Percentiles rank a stretch among this genome's conserved stretches.
These are phyloP conservation scores for Aphodius sticticus DNA, from an alignment of 2,888 invertebrate genomes.

Conservation along the genomic window DNA sequence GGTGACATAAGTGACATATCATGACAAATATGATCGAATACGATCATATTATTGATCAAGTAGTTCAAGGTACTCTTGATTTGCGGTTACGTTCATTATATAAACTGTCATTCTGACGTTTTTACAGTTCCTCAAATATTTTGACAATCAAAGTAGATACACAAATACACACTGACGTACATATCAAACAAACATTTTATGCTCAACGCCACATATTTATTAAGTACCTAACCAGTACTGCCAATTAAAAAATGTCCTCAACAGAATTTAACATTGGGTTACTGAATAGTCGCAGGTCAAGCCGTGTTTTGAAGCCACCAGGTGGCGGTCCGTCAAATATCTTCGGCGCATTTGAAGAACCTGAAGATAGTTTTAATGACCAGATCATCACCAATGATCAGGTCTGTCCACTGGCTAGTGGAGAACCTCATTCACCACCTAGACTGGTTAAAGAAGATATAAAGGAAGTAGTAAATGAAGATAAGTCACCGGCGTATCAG, in stretches of 20 bases:
- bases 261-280: conserved; percentile 49
- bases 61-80: no score
- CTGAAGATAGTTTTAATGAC: conserved; percentile 23
- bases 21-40: no score
- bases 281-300: conserved; percentile 50
- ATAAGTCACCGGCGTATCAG: background rate
- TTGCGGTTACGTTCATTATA: no score
- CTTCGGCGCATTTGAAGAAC: conserved; percentile 48
- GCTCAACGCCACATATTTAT: background rate
- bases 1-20: no score
- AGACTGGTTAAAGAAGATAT: background rate
- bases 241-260: conserved; percentile 46
- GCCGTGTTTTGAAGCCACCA: conserved; percentile 61
- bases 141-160: no score
- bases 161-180: no score
- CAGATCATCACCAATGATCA: background rate
- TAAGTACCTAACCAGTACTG: no score
- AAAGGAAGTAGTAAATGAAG: background rate
- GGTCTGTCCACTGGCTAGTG: background rate
- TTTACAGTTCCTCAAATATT: no score
- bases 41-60: no score
- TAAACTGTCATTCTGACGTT: no score
- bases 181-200: background rate
- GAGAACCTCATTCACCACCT: background rate
- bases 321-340: conserved; percentile 61